Conservation (phyloP, 2,888 invertebrate species). For the Notocelia uddmanniana region DNA sequence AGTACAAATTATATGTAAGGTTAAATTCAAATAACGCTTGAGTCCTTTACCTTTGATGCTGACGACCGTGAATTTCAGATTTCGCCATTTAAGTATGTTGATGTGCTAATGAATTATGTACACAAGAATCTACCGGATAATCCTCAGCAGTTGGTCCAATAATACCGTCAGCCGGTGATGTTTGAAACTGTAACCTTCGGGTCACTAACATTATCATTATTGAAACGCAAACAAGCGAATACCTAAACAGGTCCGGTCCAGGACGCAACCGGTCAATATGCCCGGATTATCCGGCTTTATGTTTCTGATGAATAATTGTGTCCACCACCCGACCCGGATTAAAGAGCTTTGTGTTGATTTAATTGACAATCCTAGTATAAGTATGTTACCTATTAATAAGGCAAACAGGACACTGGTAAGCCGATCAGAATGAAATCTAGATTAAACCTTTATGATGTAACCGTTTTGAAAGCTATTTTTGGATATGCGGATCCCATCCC, state of each 20-base stretch:
- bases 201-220: constrained; percentile 59
- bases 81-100: too few relatives aligned
- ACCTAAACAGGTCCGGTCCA: constrained; percentile 55
- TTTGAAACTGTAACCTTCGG: background rate
- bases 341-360: constrained; percentile 81
- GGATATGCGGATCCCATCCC: background rate
- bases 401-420: constrained; percentile 68
- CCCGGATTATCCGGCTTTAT: constrained; percentile 79
- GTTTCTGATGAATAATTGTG: constrained; percentile 83
- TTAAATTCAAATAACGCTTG: too few relatives aligned
- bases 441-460: background rate
- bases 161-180: constrained; percentile 2
- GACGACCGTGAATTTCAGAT: too few relatives aligned
- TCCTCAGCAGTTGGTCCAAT: background rate
- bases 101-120: background rate
- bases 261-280: constrained; percentile 72
- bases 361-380: constrained; percentile 79
- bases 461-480: background rate
- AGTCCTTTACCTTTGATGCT: too few relatives aligned
- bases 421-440: constrained; percentile 54
- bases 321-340: constrained; percentile 78
- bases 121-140: background rate
- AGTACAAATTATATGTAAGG: too few relatives aligned
- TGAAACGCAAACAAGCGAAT: constrained; percentile 66
- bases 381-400: constrained; percentile 73